Evolutionary conservation across 2,888 invertebrate species (phyloP).

Genomic region (Galeopsomyia nigrocyanea): DNA sequence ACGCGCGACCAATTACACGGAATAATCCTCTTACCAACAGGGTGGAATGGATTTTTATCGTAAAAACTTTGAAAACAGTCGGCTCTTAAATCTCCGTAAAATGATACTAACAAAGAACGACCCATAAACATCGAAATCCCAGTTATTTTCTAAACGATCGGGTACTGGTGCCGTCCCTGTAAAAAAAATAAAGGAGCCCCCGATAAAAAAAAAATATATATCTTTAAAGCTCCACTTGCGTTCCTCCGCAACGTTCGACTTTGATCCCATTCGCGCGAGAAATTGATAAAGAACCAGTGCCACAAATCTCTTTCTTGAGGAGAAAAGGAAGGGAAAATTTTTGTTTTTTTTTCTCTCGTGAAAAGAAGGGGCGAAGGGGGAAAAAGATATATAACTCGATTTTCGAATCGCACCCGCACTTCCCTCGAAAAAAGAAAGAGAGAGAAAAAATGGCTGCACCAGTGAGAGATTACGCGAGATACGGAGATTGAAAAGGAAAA

Average conservation of each 20-base stretch:
- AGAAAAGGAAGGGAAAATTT: constrained; percentile 14
- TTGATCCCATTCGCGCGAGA: not conserved
- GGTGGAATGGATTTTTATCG: not conserved
- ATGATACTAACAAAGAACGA: constrained; percentile 17
- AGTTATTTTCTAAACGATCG: constrained; percentile 14
- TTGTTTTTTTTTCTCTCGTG: not conserved
- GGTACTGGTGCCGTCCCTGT: not conserved
- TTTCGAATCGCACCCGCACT: constrained; percentile 20
- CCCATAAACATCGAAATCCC: constrained; percentile 24
- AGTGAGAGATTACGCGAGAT: constrained; percentile 7
- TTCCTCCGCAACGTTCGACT: no score
- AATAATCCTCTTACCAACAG: constrained; percentile 16
- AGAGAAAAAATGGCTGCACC: constrained; percentile 6
- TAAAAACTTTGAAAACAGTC: constrained; percentile 5
- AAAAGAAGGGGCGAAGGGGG: not conserved
- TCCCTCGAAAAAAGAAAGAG: not conserved
- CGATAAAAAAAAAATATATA: constrained; percentile 12
- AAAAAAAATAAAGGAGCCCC: constrained; percentile 22
- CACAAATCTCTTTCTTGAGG: constrained; percentile 22
- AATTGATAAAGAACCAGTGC: constrained; percentile 32
- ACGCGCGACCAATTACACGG: no score
- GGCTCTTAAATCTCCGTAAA: constrained; percentile 21
- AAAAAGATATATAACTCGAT: constrained; percentile 2
- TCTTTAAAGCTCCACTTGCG: no score
- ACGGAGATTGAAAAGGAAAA: constrained; percentile 21